phyloP scores from a whole-genome alignment of 2,113 vertebrate genomes.

The Gavialis gangeticus region DNA sequence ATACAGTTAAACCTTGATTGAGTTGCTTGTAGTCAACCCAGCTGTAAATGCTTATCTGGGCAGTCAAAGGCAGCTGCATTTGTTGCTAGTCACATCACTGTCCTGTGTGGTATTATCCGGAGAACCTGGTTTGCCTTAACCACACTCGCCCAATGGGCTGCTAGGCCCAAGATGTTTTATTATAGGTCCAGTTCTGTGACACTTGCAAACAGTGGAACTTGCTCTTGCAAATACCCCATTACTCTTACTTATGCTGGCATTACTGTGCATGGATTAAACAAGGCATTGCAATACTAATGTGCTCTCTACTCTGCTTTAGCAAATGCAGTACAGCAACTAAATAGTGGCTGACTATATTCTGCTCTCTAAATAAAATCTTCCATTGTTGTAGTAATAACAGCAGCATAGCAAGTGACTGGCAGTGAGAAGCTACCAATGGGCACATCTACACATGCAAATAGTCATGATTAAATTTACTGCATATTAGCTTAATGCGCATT shows the following conservation, averaged over 20 bases:
- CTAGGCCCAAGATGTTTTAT: too few relatives aligned
- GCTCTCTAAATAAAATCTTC: slow-evolving; percentile 18
- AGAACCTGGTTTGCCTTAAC: too few relatives aligned
- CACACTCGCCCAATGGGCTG: too few relatives aligned
- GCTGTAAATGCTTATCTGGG: too few relatives aligned
- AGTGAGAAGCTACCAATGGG: background rate
- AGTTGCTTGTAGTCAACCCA: too few relatives aligned
- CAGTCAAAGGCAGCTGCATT: too few relatives aligned
- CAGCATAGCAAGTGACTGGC: background rate
- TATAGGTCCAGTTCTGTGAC: background rate
- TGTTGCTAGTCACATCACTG: too few relatives aligned
- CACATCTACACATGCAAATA: too few relatives aligned
- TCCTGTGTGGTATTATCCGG: too few relatives aligned
- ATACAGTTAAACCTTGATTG: too few relatives aligned
- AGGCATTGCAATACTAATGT: background rate
- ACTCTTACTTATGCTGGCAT: background rate
- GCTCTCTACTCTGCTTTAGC: background rate
- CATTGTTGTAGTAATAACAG: background rate
- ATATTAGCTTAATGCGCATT: too few relatives aligned
- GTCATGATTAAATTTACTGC: too few relatives aligned
- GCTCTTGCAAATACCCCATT: rapidly evolving
- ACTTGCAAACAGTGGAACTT: rapidly evolving
- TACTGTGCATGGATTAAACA: background rate
- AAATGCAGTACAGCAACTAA: background rate
- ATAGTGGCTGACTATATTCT: background rate